Percentiles rank a stretch among this genome's conserved stretches.
phyloP scores from a whole-genome alignment of 2,888 invertebrate species.

The Coleophora deauratella region DNA sequence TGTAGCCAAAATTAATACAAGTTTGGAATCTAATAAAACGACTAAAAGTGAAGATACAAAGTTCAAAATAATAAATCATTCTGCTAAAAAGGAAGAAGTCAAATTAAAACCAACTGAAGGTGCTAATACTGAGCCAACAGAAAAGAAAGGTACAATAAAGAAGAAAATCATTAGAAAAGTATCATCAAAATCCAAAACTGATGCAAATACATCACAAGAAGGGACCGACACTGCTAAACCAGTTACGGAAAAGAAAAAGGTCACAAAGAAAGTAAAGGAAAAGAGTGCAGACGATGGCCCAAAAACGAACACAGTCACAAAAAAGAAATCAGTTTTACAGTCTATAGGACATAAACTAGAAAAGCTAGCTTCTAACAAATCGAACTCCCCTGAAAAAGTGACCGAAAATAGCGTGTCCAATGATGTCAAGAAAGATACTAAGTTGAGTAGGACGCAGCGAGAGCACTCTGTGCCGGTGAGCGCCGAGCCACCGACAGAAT shows the following conservation, averaged over 20 bases:
- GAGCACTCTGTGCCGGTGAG: slow-evolving; percentile 78
- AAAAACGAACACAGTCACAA: slow-evolving; percentile 46
- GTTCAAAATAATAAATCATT: slow-evolving; percentile 32
- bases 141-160: slow-evolving; percentile 59
- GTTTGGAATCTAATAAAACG: slow-evolving; percentile 24
- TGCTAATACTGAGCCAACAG: slow-evolving; percentile 25
- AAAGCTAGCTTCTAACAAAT: slow-evolving; percentile 75
- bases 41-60: slow-evolving; percentile 31
- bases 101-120: slow-evolving; percentile 32
- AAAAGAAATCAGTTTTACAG: slow-evolving; percentile 81
- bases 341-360: slow-evolving; percentile 85
- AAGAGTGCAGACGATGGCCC: slow-evolving; percentile 40
- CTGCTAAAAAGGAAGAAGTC: slow-evolving; percentile 35
- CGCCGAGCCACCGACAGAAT: slow-evolving; percentile 73
- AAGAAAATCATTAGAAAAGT: slow-evolving; percentile 65
- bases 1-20: slow-evolving; percentile 13
- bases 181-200: slow-evolving; percentile 62
- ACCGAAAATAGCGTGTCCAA: slow-evolving; percentile 36
- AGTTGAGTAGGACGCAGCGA: slow-evolving; percentile 74
- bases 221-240: slow-evolving; percentile 36
- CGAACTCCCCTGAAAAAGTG: slow-evolving; percentile 65
- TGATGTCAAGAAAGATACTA: slow-evolving; percentile 42
- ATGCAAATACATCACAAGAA: slow-evolving; percentile 39
- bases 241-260: slow-evolving; percentile 53
- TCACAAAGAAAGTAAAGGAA: slow-evolving; percentile 57